Evolutionary conservation across 2,888 invertebrate genomes (phyloP).

Genomic region (Spilarctia lutea): DNA sequence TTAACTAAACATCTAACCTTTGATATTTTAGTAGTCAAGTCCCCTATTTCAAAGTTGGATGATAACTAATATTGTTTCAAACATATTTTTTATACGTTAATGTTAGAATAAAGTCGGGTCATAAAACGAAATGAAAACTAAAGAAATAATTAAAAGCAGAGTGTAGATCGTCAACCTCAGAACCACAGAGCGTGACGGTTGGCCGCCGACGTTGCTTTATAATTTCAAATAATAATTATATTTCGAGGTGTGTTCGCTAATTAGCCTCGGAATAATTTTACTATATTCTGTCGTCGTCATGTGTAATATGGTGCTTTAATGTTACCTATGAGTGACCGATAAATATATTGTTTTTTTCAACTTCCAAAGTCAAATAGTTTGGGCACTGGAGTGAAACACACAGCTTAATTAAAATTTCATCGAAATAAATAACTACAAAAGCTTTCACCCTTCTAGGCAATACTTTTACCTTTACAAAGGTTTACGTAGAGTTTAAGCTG

Average conservation of each 20-base stretch:
- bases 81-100: slow-evolving; percentile 24
- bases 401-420: not conserved
- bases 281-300: slow-evolving; percentile 41
- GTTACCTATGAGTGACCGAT: slow-evolving; percentile 26
- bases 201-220: slow-evolving; percentile 70
- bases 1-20: not conserved
- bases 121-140: slow-evolving; percentile 60
- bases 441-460: not conserved
- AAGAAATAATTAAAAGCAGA: slow-evolving; percentile 58
- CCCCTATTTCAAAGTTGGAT: slow-evolving; percentile 1
- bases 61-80: slow-evolving; percentile 11
- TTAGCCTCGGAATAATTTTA: slow-evolving; percentile 70
- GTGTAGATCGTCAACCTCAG: slow-evolving; percentile 69
- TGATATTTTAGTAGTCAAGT: not conserved
- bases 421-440: not conserved
- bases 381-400: not conserved
- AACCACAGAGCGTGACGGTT: slow-evolving; percentile 75
- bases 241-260: slow-evolving; percentile 73
- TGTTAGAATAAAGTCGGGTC: slow-evolving; percentile 39
- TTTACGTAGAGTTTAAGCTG: not conserved
- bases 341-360: slow-evolving; percentile 19
- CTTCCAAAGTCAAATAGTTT: not conserved
- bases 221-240: slow-evolving; percentile 80
- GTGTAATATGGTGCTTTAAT: slow-evolving; percentile 42
- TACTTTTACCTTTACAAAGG: not conserved